Conservation (phyloP, 2,113 vertebrate species). For the Hyaena hyaena region DNA sequence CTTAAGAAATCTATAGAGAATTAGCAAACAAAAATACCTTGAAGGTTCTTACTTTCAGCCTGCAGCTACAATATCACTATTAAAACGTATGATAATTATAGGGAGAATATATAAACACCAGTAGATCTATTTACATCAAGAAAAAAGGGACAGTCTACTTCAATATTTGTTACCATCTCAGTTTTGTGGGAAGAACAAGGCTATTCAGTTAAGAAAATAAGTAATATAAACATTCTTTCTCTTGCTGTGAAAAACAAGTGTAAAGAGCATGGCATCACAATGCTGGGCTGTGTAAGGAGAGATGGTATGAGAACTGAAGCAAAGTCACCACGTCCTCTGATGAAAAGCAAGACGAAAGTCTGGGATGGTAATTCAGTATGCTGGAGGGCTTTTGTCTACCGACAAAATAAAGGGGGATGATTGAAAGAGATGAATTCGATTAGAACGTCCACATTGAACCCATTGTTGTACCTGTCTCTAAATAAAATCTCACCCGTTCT, state of each 20-base stretch:
- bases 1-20: conserved; percentile 42
- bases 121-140: not conserved
- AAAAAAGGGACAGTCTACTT: not conserved
- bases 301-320: not conserved
- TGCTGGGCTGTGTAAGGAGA: not conserved
- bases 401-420: not conserved
- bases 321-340: conserved; percentile 71
- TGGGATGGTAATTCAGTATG: not conserved
- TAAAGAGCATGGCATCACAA: conserved; percentile 62
- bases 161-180: not conserved
- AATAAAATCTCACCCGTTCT: not conserved
- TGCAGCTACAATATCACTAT: conserved; percentile 64
- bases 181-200: conserved; percentile 52
- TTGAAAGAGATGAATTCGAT: not conserved
- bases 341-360: not conserved
- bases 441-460: not conserved
- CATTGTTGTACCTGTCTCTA: not conserved
- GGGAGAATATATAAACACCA: conserved; percentile 59
- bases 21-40: conserved; percentile 53
- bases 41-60: conserved; percentile 63
- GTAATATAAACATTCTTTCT: conserved; percentile 51
- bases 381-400: not conserved
- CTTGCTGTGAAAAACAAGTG: conserved; percentile 59
- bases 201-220: conserved; percentile 59
- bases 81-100: conserved; percentile 64